Conservation (phyloP, 2,888 invertebrate species). For the Napeogenes inachia region DNA sequence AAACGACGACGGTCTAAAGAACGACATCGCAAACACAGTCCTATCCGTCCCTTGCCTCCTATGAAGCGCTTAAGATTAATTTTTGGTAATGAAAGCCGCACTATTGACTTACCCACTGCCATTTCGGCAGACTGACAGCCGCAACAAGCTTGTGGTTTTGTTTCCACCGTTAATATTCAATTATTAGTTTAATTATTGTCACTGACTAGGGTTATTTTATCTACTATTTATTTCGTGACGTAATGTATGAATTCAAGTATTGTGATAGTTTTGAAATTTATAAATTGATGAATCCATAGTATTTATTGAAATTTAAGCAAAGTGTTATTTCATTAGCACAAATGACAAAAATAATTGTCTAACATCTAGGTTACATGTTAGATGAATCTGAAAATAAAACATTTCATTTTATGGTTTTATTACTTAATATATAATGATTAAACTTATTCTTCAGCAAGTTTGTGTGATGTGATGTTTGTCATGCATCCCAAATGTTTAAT, state of each 20-base stretch:
- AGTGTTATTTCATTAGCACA: too few relatives aligned
- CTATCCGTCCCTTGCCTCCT: constrained; percentile 80
- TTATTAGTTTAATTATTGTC: constrained; percentile 75
- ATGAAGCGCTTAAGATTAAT: constrained; percentile 92
- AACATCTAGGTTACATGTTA: too few relatives aligned
- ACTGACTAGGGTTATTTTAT: constrained; percentile 72
- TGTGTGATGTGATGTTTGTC: too few relatives aligned
- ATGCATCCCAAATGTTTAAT: too few relatives aligned
- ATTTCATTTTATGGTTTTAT: too few relatives aligned
- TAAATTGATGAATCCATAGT: constrained; percentile 50
- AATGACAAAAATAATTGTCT: too few relatives aligned
- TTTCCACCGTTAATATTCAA: constrained; percentile 75
- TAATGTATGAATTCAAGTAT: constrained; percentile 55
- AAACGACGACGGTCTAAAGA: constrained; percentile 74
- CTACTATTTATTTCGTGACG: constrained; percentile 72
- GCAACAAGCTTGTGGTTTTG: constrained; percentile 62
- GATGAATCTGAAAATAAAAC: too few relatives aligned
- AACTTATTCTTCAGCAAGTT: too few relatives aligned
- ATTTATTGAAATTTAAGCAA: too few relatives aligned
- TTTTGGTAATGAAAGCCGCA: constrained; percentile 92
- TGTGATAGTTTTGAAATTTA: constrained; percentile 62
- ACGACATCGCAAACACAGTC: constrained; percentile 71
- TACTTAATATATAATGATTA: too few relatives aligned
- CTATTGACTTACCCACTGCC: constrained; percentile 90
- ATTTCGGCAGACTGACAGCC: constrained; percentile 78